A percentile compares a stretch with the other conserved stretches of the same genome.
These are phyloP conservation scores for Mythimna lalbum DNA, from an alignment of 2,888 invertebrate species.

Conservation along the genomic window DNA sequence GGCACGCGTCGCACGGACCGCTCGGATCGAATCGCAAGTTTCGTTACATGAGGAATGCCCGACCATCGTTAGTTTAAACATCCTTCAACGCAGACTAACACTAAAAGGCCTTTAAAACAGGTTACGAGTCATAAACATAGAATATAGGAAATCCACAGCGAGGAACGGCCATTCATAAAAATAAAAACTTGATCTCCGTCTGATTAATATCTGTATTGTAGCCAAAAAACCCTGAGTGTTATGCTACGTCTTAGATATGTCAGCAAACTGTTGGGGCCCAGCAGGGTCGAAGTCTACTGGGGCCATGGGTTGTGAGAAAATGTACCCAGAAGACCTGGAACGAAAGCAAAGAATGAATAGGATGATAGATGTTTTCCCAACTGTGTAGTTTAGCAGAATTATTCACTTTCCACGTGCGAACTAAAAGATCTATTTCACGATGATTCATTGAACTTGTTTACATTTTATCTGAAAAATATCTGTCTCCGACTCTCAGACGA, in stretches of 20 bases:
- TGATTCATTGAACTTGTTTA: not conserved
- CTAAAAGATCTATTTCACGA: not conserved
- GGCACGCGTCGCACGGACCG: conserved; percentile 72
- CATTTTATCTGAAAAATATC: conserved; percentile 18
- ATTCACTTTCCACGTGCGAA: conserved; percentile 14
- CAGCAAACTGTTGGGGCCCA: too few relatives aligned
- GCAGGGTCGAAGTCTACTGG: too few relatives aligned
- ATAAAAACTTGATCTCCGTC: conserved; percentile 46
- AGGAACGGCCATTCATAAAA: conserved; percentile 57
- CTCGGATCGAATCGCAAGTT: conserved; percentile 62
- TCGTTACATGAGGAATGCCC: conserved; percentile 61
- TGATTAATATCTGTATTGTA: conserved; percentile 45
- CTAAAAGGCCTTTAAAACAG: conserved; percentile 53
- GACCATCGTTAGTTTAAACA: conserved; percentile 57
- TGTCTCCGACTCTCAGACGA: conserved; percentile 21
- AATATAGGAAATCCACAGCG: conserved; percentile 46
- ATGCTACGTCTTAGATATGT: not conserved
- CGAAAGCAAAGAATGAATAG: too few relatives aligned
- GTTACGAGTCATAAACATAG: conserved; percentile 54
- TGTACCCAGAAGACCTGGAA: too few relatives aligned
- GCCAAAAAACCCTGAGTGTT: conserved; percentile 36
- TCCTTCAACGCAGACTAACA: conserved; percentile 61
- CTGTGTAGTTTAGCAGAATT: conserved; percentile 8
- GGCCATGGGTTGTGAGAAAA: too few relatives aligned
- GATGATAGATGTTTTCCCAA: not conserved